These are phyloP conservation scores for Telmatherina bonti DNA, from an alignment of 2,797 vertebrate genomes.

Conservation along the genomic window DNA sequence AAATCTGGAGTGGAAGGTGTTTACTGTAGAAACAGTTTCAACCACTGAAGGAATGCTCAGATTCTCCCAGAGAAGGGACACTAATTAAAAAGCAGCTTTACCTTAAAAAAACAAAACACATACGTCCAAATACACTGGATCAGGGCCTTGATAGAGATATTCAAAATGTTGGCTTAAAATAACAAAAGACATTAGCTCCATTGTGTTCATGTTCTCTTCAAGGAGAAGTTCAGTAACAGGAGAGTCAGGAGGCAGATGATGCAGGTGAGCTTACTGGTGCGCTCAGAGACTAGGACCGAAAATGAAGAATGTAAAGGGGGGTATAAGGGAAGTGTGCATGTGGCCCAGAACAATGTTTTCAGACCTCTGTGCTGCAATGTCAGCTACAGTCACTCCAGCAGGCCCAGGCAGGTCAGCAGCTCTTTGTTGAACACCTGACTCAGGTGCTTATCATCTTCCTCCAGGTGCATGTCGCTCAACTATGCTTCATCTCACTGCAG, in stretches of 20 bases:
- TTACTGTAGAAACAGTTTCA: conserved; percentile 32
- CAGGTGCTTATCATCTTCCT: conserved; percentile 63
- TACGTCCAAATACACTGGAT: too few relatives aligned
- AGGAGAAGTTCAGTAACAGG: conserved; percentile 39
- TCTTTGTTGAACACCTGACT: conserved; percentile 59
- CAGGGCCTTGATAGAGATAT: conserved; percentile 10
- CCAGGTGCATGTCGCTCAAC: conserved; percentile 72
- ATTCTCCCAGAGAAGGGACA: conserved; percentile 6
- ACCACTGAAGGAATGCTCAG: conserved; percentile 8
- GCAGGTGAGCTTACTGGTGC: conserved; percentile 56
- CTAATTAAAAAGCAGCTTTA: not conserved
- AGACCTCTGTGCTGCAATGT: conserved; percentile 49
- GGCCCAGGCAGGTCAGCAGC: conserved; percentile 43
- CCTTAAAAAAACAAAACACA: too few relatives aligned
- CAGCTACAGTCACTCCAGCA: conserved; percentile 26
- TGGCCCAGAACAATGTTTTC: conserved; percentile 53
- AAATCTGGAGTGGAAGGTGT: conserved; percentile 23
- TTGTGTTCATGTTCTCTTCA: conserved; percentile 49
- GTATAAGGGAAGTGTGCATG: conserved; percentile 52
- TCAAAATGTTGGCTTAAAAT: conserved; percentile 31
- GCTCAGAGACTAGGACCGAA: conserved; percentile 50
- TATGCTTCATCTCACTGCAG: conserved; percentile 54
- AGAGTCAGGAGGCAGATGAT: conserved; percentile 62
- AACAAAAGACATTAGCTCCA: conserved; percentile 29
- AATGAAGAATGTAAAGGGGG: conserved; percentile 45